Evolutionary conservation across 1,140 invertebrate genomes (phyloP), one percentile per base, ranked within the genome.

Genomic region (Dendroctonus valens): DNA sequence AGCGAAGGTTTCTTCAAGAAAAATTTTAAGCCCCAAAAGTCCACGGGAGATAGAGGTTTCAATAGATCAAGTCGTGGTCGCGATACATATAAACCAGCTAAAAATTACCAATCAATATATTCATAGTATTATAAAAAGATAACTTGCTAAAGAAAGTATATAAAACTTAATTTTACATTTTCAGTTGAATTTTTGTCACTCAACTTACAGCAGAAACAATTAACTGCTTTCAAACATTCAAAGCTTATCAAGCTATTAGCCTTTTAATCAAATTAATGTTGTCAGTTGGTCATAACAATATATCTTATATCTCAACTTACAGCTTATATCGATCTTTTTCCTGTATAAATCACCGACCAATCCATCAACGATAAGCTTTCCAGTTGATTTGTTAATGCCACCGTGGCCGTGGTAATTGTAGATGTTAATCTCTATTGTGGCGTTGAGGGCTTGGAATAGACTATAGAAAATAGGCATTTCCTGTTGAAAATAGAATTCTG

Each of bases 1-100:
- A 67, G 59, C 3, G 70, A 61, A 5, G 72, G 67, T 46, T 72
- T 70, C 44, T 68, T 70, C 6, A 72, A 48, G 38, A 73, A 53
- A 50, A 74, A 72, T 37, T 55, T 57, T 38, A 69, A 53, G 7
- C 51, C 52, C 14, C 54, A 62, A 9, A 68, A 57, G 52, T 68
- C 64, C 5, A 64, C 42, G 7, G 59, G 64, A 58, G 59, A 65
- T 44, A 72, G 54, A 54, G 69, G 53, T 14, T 69, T 57, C 14
- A 69, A 46, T 8, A 50, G 5, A 6, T n/a, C n/a, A 7, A 44
- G n/a, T 15, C 50, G 50, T n/a, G n/a, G 9, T 15, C 12, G 6
- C 9, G 50, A 15, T 37, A 12, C 9, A 52, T 52, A 52, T n/a
- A 52, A 5, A 6, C n/a, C 8, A 9, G 4, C 50, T 52, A 52